Base-by-base conservation (phyloP, 2,888 invertebrate genomes). In the Sphecodes monilicornis region DNA sequence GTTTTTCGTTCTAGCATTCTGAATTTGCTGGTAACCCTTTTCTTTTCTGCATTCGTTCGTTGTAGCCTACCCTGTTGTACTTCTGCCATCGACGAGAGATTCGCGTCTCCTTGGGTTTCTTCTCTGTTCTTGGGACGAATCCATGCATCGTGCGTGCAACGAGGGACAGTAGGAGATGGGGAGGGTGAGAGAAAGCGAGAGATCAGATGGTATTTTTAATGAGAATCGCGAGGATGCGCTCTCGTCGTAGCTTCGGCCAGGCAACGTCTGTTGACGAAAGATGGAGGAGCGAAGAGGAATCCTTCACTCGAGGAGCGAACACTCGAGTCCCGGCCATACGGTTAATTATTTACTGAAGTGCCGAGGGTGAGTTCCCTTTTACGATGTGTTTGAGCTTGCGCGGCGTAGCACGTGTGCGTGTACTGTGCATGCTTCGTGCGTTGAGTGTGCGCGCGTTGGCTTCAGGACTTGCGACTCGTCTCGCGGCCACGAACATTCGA, bases 291-390 rank as follows among this genome's bases (percentile, higher is more conserved):
- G 41, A 70, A 70, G 36, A 54, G 78, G 81, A 82, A 89, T 89
- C 85, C 86, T 88, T 84, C 75, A 78, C 68, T 88, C 80, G 84
- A 87, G 88, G 86, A 88, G 86, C 74, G 85, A 89, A 85, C 80
- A 78, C 85, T 81, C 82, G 76, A 84, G 86, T 46, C 66, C 85
- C 68, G 68, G 78, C 82, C 84, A 85, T 88, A 84, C 85, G 82
- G 87, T 87, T 88, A 89, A 89, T 89, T 89, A 89, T 88, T 89
- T 89, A 89, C 86, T 75, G 82, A 74, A 88, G 89, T 78, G 74
- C 69, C 78, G 81, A 82, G 86, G 84, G 84, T 74, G 79, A 73
- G 77, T 36, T 84, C 83, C 84, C 85, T 84, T 83, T 81, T 66
- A 76, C 80, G 68, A 60, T 80, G 78, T 78, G 84, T 74, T 76